Conservation (phyloP, 2,888 invertebrate species). For the Aquatica leii region DNA sequence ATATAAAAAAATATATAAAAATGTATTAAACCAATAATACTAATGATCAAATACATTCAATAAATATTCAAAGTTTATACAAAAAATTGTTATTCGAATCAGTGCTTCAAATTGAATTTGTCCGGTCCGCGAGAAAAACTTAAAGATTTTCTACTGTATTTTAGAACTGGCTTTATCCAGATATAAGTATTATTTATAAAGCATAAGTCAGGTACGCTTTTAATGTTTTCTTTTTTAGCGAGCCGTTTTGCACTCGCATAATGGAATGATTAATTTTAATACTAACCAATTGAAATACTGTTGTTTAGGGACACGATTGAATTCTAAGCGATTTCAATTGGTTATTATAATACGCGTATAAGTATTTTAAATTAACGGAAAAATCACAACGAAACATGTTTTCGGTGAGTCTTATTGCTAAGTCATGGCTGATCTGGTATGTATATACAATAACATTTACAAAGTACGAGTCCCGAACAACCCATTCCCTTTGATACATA, state of each 20-base stretch:
- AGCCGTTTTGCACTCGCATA: conserved; percentile 23
- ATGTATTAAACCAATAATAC: conserved; percentile 38
- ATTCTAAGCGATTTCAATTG: conserved; percentile 26
- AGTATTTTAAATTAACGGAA: conserved; percentile 20
- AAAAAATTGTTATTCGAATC: conserved; percentile 48
- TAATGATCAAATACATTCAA: conserved; percentile 45
- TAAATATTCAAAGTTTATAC: conserved; percentile 46
- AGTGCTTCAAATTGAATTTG: conserved; percentile 47
- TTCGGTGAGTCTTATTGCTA: conserved; percentile 44
- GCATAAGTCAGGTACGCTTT: conserved; percentile 61
- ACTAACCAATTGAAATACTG: conserved; percentile 17
- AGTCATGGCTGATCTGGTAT: conserved; percentile 56
- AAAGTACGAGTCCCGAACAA: conserved; percentile 45
- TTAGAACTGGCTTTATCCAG: conserved; percentile 39
- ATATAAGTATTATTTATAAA: conserved; percentile 52
- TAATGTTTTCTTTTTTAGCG: conserved; percentile 40
- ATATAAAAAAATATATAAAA: conserved; percentile 46
- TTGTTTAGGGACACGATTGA: background rate
- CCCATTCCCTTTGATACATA: conserved; percentile 38
- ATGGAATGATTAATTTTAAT: conserved; percentile 6
- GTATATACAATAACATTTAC: conserved; percentile 54
- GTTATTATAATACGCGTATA: conserved; percentile 24
- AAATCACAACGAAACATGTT: conserved; percentile 31
- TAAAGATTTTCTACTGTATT: conserved; percentile 40
- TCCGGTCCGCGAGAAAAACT: conserved; percentile 19